Evolutionary conservation across 2,113 vertebrate genomes (phyloP).

Genomic region (Heliornis fulica): DNA sequence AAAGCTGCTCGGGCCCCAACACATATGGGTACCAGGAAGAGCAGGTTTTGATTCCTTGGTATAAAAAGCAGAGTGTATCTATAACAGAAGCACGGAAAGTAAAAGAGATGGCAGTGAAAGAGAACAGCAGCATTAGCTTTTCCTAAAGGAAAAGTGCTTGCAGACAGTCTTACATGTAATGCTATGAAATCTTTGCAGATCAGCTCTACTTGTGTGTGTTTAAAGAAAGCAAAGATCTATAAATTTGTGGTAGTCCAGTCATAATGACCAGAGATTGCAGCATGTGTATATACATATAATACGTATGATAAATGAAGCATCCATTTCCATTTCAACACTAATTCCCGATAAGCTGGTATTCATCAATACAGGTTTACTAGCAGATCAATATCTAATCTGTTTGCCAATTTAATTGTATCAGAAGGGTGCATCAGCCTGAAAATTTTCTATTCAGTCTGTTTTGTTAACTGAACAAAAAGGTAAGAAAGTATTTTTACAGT

Average conservation of each 20-base stretch:
- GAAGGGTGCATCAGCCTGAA: constrained; percentile 13
- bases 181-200: not conserved
- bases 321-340: constrained; percentile 60
- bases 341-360: constrained; percentile 37
- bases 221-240: not conserved
- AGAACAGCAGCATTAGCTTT: not conserved
- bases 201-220: not conserved
- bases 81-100: not conserved
- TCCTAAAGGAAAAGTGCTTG: not conserved
- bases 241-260: not conserved
- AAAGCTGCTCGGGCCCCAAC: too few relatives aligned
- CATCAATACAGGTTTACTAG: constrained; percentile 33
- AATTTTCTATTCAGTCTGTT: constrained; percentile 1
- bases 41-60: not conserved
- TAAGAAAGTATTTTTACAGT: not conserved
- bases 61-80: not conserved
- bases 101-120: not conserved
- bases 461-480: not conserved
- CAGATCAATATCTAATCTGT: constrained; percentile 59
- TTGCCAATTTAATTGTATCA: constrained; percentile 38
- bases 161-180: not conserved
- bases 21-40: not conserved
- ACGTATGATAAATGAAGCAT: not conserved
- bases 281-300: not conserved
- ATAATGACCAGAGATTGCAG: not conserved